A percentile compares a stretch with the other conserved stretches of the same genome.
Evolutionary conservation across 30 jellyfish, hydroid and myxozoan genomes (phyloP).

Genomic region (Catostylus mosaicus): DNA sequence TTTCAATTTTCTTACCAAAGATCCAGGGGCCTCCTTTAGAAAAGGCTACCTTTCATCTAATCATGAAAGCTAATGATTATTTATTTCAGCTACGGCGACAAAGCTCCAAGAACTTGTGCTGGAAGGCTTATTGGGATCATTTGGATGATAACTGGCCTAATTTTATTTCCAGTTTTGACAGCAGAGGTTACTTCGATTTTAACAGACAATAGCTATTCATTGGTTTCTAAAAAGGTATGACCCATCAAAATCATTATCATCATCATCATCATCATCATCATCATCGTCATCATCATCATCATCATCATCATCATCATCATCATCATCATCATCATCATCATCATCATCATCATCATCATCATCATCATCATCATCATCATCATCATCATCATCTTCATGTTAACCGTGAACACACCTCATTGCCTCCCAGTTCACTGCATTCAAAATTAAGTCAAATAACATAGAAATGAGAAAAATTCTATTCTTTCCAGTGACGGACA

Average conservation of each 20-base stretch:
- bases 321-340: background rate
- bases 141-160: slow-evolving; percentile 85
- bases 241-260: background rate
- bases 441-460: too few species aligned
- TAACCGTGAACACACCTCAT: background rate
- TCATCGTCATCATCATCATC: background rate
- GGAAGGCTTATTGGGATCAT: slow-evolving; percentile 72
- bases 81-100: slow-evolving; percentile 86
- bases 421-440: background rate
- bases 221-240: slow-evolving; percentile 49
- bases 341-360: background rate
- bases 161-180: slow-evolving; percentile 53
- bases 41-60: too few species aligned
- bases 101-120: slow-evolving; percentile 77
- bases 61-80: too few species aligned
- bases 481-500: too few species aligned
- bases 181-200: slow-evolving; percentile 60
- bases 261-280: background rate
- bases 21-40: too few species aligned
- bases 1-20: too few species aligned
- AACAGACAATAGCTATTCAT: slow-evolving; percentile 38
- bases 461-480: too few species aligned
- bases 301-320: background rate
- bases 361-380: background rate
- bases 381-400: background rate